These are phyloP conservation scores for Tetramorium alpestre DNA, from an alignment of 1,140 invertebrate genomes.

Conservation along the genomic window DNA sequence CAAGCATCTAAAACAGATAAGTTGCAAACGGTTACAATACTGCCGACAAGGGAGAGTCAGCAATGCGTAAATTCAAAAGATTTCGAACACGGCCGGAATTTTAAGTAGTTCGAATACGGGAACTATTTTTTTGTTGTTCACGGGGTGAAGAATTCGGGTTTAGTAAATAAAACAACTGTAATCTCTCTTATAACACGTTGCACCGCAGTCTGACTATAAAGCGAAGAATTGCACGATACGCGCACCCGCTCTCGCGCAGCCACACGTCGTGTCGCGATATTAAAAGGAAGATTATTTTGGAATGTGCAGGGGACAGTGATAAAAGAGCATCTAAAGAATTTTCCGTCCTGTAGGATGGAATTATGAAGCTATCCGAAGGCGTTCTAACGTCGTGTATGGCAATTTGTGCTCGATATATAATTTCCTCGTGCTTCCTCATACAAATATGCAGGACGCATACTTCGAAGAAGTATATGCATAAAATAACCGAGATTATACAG, in stretches of 20 bases:
- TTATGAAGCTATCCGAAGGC: conserved; percentile 56
- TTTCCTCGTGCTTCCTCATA: conserved; percentile 36
- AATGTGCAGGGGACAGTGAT: conserved; percentile 44
- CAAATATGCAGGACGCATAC: conserved; percentile 55
- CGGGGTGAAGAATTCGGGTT: conserved; percentile 23
- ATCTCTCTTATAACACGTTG: background rate
- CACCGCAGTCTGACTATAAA: background rate
- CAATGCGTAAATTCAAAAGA: conserved; percentile 60
- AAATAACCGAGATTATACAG: conserved; percentile 51
- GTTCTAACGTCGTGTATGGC: conserved; percentile 50
- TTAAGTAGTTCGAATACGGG: conserved; percentile 33
- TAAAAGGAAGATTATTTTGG: conserved; percentile 46
- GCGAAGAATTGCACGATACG: background rate
- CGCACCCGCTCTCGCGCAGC: background rate
- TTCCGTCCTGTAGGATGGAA: conserved; percentile 32
- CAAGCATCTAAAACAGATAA: conserved; percentile 53
- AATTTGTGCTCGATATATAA: conserved; percentile 54
- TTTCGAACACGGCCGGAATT: conserved; percentile 34
- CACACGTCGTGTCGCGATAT: conserved; percentile 14
- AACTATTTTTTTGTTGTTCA: conserved; percentile 1
- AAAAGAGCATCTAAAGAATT: conserved; percentile 56
- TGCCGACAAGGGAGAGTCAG: conserved; percentile 21
- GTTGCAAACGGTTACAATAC: conserved; percentile 55
- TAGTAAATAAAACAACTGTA: conserved; percentile 27
- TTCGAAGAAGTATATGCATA: conserved; percentile 41